Base-by-base conservation (phyloP, 1,140 invertebrate species). In the Rhynchophorus ferrugineus region DNA sequence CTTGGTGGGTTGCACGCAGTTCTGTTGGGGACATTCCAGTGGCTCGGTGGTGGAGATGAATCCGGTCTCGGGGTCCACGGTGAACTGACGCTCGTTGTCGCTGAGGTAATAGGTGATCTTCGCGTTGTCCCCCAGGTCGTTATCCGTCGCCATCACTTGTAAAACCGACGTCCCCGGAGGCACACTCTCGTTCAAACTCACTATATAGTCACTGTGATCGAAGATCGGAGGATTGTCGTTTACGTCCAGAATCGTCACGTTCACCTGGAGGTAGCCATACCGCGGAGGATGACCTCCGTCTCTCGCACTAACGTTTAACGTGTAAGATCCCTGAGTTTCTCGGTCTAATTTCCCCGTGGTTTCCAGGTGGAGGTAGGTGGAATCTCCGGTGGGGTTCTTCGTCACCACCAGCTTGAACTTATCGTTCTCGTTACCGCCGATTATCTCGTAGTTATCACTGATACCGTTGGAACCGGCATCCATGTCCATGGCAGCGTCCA, bases 221-320 rank as follows among this genome's bases (percentile, higher is more conserved):
- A 95, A 95, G 42, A 92, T 85, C 18, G 94, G 94, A 13, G 91
- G 87, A 71, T 95, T 95, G 66, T 97, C 93, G 66, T 97, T 96
- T 0, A 93, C 89, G 69, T 96, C 94, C 43, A 95, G 70, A 47
- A 95, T 86, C 11, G 85, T 86, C 7, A 94, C 87, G 67, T 92
- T 91, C n/a, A 95, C 88, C 69, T 87, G 78, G 13, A 94, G 71
- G 67, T 83, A 95, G 16, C 91, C 93, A 52, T 83, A 78, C 57
- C 50, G 38, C 0, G 88, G 79, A 2, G 90, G 89, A 44, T 71
- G 75, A 2, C 91, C 91, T 2, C 88, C 85, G 71, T 96, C 93
- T 41, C 83, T 75, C 0, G 90, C 93, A 14, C 90, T 92, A 53
- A 96, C 86, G 68, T 95, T 95, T 19, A 96, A 71, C 36, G 80